Base-by-base conservation (phyloP, 1,140 invertebrate genomes). In the Psilanteris sp. region DNA sequence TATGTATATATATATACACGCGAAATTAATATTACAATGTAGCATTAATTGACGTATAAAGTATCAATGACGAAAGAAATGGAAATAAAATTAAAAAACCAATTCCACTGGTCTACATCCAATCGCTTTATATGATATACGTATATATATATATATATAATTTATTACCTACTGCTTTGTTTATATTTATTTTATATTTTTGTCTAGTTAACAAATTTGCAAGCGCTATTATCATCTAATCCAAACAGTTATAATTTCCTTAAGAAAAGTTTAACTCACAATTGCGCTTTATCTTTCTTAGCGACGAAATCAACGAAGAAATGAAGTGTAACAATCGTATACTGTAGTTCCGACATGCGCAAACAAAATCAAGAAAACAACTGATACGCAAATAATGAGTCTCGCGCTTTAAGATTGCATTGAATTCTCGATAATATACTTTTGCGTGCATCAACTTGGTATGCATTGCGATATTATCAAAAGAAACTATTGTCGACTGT, bases 401-500 rank as follows among this genome's bases (percentile, higher is more conserved):
- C 37, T 57, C 46, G 54, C 75, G 76, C 75, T 82, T 79, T 76
- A 81, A 84, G 83, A 87, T 86, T 86, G 79, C 79, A 84, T 83
- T 85, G 74, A 86, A 86, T 79, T 71, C 77, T 34, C 74, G 83
- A 85, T 70, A 80, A 77, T 74, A 55, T 64, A 61, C 46, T 68
- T 59, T 62, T 62, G 71, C 55, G 32, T 55, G 24, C 39, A 75
- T 32, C 50, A 48, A 46, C 61, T 74, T 74, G 55, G 44, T 41
- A 44, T 61, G 64, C 57, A 50, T 44, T 55, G 59, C 66, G 64
- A 73, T 84, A 80, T 83, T 82, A 86, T 87, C 82, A 71, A 86
- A 85, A 85, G 78, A 80, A 84, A 85, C 83, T 83, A 86, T 86
- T 85, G 85, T 86, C 75, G 72, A 50, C 76, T 72, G 79, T 81